phyloP scores from a whole-genome alignment of 2,888 invertebrate genomes.

The Archips crataeganus region DNA sequence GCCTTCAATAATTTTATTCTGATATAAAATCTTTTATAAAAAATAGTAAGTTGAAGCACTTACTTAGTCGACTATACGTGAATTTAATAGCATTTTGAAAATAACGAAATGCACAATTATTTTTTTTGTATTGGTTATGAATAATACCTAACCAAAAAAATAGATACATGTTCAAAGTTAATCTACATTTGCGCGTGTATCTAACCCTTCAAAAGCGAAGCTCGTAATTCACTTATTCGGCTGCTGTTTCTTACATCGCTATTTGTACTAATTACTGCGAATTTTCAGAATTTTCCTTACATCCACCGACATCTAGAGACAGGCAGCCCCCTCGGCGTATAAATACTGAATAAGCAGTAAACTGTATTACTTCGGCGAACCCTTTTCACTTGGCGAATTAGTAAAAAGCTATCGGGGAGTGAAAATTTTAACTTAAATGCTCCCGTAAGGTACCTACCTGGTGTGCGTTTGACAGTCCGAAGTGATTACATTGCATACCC shows the following conservation, averaged over 20 bases:
- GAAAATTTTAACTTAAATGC: conserved; percentile 85
- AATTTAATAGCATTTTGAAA: too few species aligned
- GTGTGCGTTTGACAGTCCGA: conserved; percentile 84
- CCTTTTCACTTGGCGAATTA: conserved; percentile 87
- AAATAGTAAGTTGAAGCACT: too few species aligned
- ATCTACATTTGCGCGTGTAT: neutral
- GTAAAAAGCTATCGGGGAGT: conserved; percentile 86
- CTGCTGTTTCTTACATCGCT: conserved; percentile 38
- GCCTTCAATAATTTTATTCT: too few species aligned
- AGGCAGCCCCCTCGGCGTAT: conserved; percentile 80
- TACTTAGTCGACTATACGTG: too few species aligned
- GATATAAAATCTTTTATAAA: too few species aligned
- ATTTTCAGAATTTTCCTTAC: conserved; percentile 79
- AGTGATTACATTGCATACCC: conserved; percentile 82
- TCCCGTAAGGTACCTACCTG: conserved; percentile 80
- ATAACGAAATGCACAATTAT: too few species aligned
- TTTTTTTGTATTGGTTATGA: too few species aligned
- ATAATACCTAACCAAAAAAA: neutral
- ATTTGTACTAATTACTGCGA: conserved; percentile 62
- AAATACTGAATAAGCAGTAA: conserved; percentile 86
- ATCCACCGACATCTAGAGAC: conserved; percentile 69
- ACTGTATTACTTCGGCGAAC: conserved; percentile 85
- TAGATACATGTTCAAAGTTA: neutral
- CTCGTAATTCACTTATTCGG: neutral
- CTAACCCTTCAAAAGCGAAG: neutral